Evolutionary conservation across 2,113 vertebrate genomes (phyloP), one percentile per base, ranked within the genome.

Genomic region (Psilopogon haemacephalus): DNA sequence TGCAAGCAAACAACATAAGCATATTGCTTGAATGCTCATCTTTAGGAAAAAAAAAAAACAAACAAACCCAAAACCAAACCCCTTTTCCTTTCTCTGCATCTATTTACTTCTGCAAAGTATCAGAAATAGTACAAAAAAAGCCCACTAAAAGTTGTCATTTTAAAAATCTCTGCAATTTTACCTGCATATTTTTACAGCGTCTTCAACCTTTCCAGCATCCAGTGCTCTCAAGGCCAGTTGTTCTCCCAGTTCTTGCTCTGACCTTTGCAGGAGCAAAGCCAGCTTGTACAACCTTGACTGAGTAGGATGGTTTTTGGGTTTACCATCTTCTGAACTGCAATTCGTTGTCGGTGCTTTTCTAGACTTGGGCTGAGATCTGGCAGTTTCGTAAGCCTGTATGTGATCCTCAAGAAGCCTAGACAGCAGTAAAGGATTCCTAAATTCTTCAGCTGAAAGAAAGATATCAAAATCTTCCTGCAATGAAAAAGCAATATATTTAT

Each of bases 381-480:
- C 97, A 72, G 86, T 97, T 94, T 98, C 98, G 2, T 98, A 98
- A 27, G 97, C 97, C 6, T 95, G 97, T 67, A 99, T 97, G 95
- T 98, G 98, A 77, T 96, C 97, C 76, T 99, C 98, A 33, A 98
- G 97, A 67, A 99, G 98, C 65, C 95, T 95, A 55, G 97, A 97
- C 21, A 97, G 89, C 80, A 98, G 92, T 2, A 95, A 95, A 26
- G 96, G 97, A 92, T 98, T 97, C 67, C 97, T 98, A 6, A 98
- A 98, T 81, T 98, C 98, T 62, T 98, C 97, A 5, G 97, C 97
- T 5, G 98, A 97, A 94, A 99, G 97, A 83, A 98, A 99, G 95
- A 98, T 97, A 78, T 97, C 98, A 92, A 99, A 99, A 94, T 98
- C 97, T 91, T 98, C 98, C 99, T 99, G 94, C 20, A 79, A 88